Evolutionary conservation across 2,797 vertebrate genomes (phyloP).

Genomic region (Sebastes oblongus): DNA sequence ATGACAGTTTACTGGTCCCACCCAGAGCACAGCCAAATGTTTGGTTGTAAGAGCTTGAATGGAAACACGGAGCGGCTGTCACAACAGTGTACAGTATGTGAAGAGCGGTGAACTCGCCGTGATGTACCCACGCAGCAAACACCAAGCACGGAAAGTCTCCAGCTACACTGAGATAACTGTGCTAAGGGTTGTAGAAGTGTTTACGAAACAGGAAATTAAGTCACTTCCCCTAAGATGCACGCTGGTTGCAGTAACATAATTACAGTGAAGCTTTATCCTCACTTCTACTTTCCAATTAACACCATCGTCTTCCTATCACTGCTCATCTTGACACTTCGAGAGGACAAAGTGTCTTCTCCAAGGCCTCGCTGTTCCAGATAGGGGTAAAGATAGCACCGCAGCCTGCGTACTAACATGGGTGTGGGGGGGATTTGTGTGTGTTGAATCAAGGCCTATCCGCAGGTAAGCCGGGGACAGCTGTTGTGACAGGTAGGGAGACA

Average conservation of each 20-base stretch:
- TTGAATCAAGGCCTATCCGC: slow-evolving; percentile 70
- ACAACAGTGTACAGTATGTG: background rate
- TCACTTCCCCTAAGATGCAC: slow-evolving; percentile 65
- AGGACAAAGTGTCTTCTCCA: background rate
- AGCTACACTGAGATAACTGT: slow-evolving; percentile 49
- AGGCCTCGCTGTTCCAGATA: slow-evolving; percentile 12
- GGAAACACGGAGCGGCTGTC: slow-evolving; percentile 37
- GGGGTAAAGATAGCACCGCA: slow-evolving; percentile 40
- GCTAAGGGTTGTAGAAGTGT: slow-evolving; percentile 58
- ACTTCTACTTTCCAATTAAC: slow-evolving; percentile 62
- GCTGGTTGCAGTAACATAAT: slow-evolving; percentile 37
- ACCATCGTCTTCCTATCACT: background rate
- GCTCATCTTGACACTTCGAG: background rate
- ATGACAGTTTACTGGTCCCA: slow-evolving; percentile 68
- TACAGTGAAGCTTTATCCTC: slow-evolving; percentile 26
- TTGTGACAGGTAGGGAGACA: slow-evolving; percentile 83
- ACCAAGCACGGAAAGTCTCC: slow-evolving; percentile 13
- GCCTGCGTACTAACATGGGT: slow-evolving; percentile 57
- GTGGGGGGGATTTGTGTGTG: slow-evolving; percentile 72
- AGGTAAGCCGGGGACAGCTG: slow-evolving; percentile 85
- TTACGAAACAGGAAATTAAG: slow-evolving; percentile 73
- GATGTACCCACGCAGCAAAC: slow-evolving; percentile 2
- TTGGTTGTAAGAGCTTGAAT: slow-evolving; percentile 28
- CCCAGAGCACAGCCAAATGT: slow-evolving; percentile 49
- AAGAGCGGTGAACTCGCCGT: background rate